Conservation (phyloP, 2,888 invertebrate species). For the Micropterix aruncella region DNA sequence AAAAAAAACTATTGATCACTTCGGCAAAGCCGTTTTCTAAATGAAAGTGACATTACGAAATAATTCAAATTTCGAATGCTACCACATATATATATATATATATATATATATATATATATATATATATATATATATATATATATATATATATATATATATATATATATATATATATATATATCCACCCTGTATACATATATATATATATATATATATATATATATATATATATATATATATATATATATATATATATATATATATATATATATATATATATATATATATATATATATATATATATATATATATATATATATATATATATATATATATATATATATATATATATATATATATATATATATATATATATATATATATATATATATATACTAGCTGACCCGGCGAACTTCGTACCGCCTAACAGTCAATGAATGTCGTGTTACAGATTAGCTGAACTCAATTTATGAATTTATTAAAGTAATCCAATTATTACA, state of each 20-base stretch:
- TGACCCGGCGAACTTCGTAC: no score
- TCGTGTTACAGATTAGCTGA: no score
- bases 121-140: neutral
- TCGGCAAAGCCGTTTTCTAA: no score
- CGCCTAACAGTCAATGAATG: no score
- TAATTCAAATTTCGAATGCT: no score
- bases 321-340: neutral
- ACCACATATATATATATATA: neutral
- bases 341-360: neutral
- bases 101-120: neutral
- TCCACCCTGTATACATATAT: no score
- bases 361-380: neutral
- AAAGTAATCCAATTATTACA: no score
- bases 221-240: neutral
- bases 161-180: no score
- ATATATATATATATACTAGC: neutral
- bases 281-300: neutral
- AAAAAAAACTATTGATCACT: no score
- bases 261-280: neutral
- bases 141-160: no score
- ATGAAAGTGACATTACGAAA: no score
- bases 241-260: neutral
- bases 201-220: neutral
- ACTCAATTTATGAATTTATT: no score
- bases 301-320: neutral